Base-by-base conservation (phyloP, 2,888 invertebrate genomes). In the Eristalis pertinax region DNA sequence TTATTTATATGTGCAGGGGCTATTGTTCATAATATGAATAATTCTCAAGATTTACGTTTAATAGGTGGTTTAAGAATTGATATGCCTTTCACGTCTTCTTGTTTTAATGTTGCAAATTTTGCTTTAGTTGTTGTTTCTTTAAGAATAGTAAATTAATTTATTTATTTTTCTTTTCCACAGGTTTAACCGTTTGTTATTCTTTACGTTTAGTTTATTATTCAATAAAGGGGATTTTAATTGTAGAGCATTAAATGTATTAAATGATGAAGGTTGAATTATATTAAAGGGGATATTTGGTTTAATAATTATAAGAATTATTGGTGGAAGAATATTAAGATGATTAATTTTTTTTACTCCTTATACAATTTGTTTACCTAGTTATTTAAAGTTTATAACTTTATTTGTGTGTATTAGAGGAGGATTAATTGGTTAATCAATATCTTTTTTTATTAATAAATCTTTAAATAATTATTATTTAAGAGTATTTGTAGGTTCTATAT, bases 1-100 rank as follows among this genome's bases (percentile, higher is more conserved):
- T 94, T 96, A 92, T 96, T 96, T 95, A 94, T 96, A 91, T 95
- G 96, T 94, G 95, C n/a, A n/a, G n/a, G n/a, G n/a, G n/a, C n/a
- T n/a, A n/a, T n/a, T n/a, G n/a, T n/a, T n/a, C n/a, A n/a, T n/a
- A n/a, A n/a, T n/a, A n/a, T n/a, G n/a, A n/a, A n/a, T n/a, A n/a
- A n/a, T n/a, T n/a, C n/a, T n/a, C 96, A 96, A 92, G 96, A 96
- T 95, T 95, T 90, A 90, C 96, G 96, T 4, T 93, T 90, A 92
- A 94, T 95, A 89, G 95, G 95, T 0, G 92, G 93, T 0, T 90
- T 95, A 90, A 92, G 93, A 82, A 89, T 91, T 72, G 92, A 92
- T 90, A 92, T 95, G 90, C 95, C 95, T 90, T 92, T 94, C 90
- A 94, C 94, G 90, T 92, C 93, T 89, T 90, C 93, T 90, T 94